A percentile compares a stretch with the other conserved stretches of the same genome.
phyloP scores from a whole-genome alignment of 2,797 vertebrate genomes.

The Pangasius krempfi region DNA sequence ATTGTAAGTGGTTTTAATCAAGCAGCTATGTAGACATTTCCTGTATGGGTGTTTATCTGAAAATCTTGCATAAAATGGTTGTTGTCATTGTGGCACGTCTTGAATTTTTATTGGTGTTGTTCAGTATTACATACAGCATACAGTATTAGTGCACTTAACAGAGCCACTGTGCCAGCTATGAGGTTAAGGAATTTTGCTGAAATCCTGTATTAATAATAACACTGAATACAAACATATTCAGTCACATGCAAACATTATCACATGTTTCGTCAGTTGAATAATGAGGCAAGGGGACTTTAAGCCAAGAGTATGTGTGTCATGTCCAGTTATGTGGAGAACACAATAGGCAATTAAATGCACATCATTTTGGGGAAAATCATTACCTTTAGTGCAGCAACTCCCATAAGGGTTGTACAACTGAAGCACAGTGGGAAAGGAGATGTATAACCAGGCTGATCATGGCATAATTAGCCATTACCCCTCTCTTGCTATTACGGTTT shows the following conservation, averaged over 20 bases:
- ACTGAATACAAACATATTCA: neutral
- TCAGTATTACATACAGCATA: neutral
- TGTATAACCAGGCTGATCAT: slow-evolving; percentile 36
- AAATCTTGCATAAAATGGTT: neutral
- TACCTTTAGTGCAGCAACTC: slow-evolving; percentile 27
- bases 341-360: slow-evolving; percentile 25
- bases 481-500: slow-evolving; percentile 11
- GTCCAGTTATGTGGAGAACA: slow-evolving; percentile 21
- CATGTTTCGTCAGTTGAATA: neutral
- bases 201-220: neutral
- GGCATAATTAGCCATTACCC: slow-evolving; percentile 37
- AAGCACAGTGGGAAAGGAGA: neutral
- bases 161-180: neutral
- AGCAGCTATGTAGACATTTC: neutral
- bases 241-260: neutral
- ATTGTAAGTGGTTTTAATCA: neutral
- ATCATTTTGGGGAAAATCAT: slow-evolving; percentile 41
- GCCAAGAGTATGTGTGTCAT: neutral
- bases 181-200: neutral
- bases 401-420: slow-evolving; percentile 33
- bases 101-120: neutral
- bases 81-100: neutral
- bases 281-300: neutral
- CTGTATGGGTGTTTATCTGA: neutral
- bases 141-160: neutral